phyloP scores from a whole-genome alignment of 2,797 vertebrate species.

The Micropoecilia bifurca region DNA sequence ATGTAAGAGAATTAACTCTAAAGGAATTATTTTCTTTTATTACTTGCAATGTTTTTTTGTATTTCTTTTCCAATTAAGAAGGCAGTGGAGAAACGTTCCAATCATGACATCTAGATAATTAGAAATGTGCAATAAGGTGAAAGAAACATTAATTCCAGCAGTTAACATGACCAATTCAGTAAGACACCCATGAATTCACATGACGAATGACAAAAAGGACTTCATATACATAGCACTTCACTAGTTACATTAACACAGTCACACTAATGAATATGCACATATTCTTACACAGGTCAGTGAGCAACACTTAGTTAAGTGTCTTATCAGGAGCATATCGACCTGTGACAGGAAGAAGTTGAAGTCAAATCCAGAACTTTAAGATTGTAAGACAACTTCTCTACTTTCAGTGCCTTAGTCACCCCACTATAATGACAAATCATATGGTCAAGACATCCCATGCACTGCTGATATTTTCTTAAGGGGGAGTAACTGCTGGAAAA shows the following conservation, averaged over 20 bases:
- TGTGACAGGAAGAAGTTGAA: background rate
- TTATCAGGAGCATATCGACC: background rate
- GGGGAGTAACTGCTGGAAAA: background rate
- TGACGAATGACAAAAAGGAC: background rate
- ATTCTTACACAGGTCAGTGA: background rate
- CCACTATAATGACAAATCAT: background rate
- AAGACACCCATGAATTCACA: background rate
- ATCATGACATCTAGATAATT: background rate
- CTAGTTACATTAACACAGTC: background rate
- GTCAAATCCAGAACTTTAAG: background rate
- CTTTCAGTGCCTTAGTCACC: background rate
- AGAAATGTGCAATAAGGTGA: background rate
- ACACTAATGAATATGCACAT: background rate
- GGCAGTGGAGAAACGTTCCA: background rate
- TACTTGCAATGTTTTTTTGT: background rate
- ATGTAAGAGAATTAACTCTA: background rate
- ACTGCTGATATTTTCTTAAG: background rate
- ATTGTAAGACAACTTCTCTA: background rate
- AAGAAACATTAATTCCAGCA: constrained; percentile 1
- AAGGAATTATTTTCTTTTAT: background rate
- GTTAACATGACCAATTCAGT: background rate
- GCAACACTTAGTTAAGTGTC: background rate
- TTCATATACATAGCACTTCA: background rate
- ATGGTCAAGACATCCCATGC: background rate
- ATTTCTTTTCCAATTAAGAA: background rate